These are phyloP conservation scores for Philantomba maxwellii DNA, from an alignment of 2,113 vertebrate species.

Conservation along the genomic window DNA sequence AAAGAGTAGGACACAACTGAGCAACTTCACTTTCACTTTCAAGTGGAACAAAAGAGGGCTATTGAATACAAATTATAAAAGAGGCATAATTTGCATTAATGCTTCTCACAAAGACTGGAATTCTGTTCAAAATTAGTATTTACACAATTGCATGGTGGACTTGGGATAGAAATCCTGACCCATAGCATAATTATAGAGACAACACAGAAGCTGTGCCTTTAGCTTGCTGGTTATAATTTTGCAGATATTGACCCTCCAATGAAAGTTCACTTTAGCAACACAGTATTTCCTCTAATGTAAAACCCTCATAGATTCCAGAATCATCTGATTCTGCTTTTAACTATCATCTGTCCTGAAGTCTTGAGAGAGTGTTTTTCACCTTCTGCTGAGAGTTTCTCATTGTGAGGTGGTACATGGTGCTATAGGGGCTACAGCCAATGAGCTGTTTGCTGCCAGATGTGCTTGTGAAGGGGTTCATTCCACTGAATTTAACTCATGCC, in stretches of 20 bases:
- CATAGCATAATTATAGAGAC: neutral
- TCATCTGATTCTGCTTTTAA: neutral
- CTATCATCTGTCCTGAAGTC: neutral
- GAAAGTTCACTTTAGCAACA: neutral
- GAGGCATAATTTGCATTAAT: neutral
- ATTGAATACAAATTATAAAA: neutral
- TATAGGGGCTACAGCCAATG: fast-evolving
- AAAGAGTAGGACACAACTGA: neutral
- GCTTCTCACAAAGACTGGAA: neutral
- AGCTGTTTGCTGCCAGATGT: neutral
- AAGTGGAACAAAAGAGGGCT: neutral
- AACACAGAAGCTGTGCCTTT: neutral
- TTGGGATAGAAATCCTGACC: neutral
- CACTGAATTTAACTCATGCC: neutral
- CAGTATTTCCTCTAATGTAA: neutral
- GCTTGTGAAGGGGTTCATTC: neutral
- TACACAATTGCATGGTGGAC: neutral
- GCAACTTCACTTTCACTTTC: neutral
- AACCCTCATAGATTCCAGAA: neutral
- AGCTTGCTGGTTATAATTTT: neutral
- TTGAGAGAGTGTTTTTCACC: neutral
- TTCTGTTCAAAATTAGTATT: neutral
- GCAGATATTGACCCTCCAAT: neutral
- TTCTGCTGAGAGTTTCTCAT: neutral
- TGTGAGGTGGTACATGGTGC: neutral